Base-by-base conservation (phyloP, 2,797 vertebrate species). In the Phaenicophaeus curvirostris region DNA sequence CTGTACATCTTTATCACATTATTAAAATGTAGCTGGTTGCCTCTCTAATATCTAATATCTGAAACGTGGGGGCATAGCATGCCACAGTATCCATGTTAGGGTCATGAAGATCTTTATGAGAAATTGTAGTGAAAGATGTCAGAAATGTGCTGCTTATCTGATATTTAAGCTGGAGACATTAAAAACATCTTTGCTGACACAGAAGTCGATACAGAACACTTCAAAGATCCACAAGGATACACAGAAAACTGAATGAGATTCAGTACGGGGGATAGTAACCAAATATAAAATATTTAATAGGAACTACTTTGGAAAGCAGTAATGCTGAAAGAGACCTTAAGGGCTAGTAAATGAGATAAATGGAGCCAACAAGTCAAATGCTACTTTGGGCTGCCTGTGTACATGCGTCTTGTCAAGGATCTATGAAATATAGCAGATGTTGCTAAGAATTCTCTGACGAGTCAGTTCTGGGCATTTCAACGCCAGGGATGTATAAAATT, bases 301-400 rank as follows among this genome's bases (percentile, higher is more conserved):
- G 55, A 76, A 4, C 73, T 91, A 1, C 53, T 96, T 88, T 61
- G 73, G 66, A 84, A 95, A 90, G 73, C 51, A 39, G 71, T 53
- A 81, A 71, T 31, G 61, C 85, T 87, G 55, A 63, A 96, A 91
- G 82, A 67, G 66, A 74, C 91, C 89, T 92, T 68, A 61, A 87
- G 91, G 85, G 68, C 72, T 87, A 72, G 81, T 94, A 92, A 94
- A 93, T 75, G 82, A 93, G 75, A 95, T 84, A 92, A 93, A 87
- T 81, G 76, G 75, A 92, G 42, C 58, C 85, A 89, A 66, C 54
- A 75, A 94, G 73, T 94, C 65, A 89, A 75, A 80, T 24, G 31
- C 35, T 71, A 41, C 89, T 87, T 74, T 31, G 37, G 35, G 75
- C 75, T 93, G 81, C 37, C 8, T 79, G 59, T 46, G n/a, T 78